These are phyloP conservation scores for Epicauta chinensis DNA, from an alignment of 1,140 invertebrate species.

Conservation along the genomic window DNA sequence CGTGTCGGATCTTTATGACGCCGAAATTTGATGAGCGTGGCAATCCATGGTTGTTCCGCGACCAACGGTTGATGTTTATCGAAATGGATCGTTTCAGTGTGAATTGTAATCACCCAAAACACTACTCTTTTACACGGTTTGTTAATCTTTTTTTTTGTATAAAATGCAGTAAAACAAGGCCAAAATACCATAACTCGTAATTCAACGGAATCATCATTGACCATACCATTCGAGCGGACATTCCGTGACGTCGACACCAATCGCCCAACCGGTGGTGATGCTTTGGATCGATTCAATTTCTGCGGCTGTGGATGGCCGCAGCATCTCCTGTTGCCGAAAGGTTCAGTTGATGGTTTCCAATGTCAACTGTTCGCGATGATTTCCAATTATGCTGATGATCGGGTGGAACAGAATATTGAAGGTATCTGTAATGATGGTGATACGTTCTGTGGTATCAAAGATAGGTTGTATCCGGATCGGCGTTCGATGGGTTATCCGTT, in stretches of 20 bases:
- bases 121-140: background rate
- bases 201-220: constrained; percentile 61
- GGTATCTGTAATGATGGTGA: constrained; percentile 58
- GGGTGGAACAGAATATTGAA: constrained; percentile 13
- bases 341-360: constrained; percentile 57
- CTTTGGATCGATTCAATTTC: constrained; percentile 61
- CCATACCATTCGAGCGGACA: constrained; percentile 64
- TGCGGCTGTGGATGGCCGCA: constrained; percentile 86
- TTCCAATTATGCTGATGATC: constrained; percentile 56
- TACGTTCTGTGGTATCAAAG: constrained; percentile 65
- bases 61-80: constrained; percentile 64
- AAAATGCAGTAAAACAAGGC: constrained; percentile 54
- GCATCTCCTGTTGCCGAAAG: constrained; percentile 75
- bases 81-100: constrained; percentile 71
- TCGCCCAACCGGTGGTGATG: constrained; percentile 47
- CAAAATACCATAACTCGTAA: constrained; percentile 54
- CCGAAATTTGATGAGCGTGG: constrained; percentile 64
- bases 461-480: constrained; percentile 62
- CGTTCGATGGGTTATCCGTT: constrained; percentile 71
- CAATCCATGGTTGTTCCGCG: constrained; percentile 52
- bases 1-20: constrained; percentile 68
- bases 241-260: constrained; percentile 56
- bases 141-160: background rate
- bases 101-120: constrained; percentile 46
- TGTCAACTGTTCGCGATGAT: constrained; percentile 76